Percentiles rank a stretch among this genome's conserved stretches.
Conservation (phyloP, 2,888 invertebrate genomes). For the Diaprepes abbreviatus region DNA sequence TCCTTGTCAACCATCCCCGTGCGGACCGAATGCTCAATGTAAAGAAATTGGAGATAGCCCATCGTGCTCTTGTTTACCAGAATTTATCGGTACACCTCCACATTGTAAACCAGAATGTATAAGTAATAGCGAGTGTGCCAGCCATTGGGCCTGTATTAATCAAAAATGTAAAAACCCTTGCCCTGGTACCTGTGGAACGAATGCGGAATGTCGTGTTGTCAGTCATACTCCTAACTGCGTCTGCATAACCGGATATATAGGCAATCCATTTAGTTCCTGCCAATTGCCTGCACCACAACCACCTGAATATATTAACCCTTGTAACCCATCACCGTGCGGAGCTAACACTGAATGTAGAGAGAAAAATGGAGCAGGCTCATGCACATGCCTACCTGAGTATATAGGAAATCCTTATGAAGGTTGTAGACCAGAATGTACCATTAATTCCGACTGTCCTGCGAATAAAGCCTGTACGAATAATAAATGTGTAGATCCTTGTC, state of each 20-base stretch:
- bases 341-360: slow-evolving; percentile 79
- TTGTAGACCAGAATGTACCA: slow-evolving; percentile 71
- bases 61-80: slow-evolving; percentile 70
- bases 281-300: slow-evolving; percentile 50
- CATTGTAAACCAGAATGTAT: slow-evolving; percentile 78
- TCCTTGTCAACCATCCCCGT: slow-evolving; percentile 68
- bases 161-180: slow-evolving; percentile 84
- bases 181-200: slow-evolving; percentile 78
- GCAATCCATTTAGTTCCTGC: slow-evolving; percentile 77
- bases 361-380: slow-evolving; percentile 78
- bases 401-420: slow-evolving; percentile 81
- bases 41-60: slow-evolving; percentile 68
- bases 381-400: slow-evolving; percentile 78
- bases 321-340: slow-evolving; percentile 73
- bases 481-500: slow-evolving; percentile 71
- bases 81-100: slow-evolving; percentile 68
- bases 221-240: slow-evolving; percentile 84
- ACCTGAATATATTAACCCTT: slow-evolving; percentile 63
- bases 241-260: slow-evolving; percentile 75
- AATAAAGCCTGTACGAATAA: slow-evolving; percentile 70
- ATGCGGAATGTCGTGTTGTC: slow-evolving; percentile 81
- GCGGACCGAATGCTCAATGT: slow-evolving; percentile 69
- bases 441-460: slow-evolving; percentile 65
- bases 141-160: slow-evolving; percentile 79
- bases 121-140: slow-evolving; percentile 79